A percentile compares a stretch with the other conserved stretches of the same genome.
Conservation (phyloP, 2,888 invertebrate genomes). For the Colletes collaris region DNA sequence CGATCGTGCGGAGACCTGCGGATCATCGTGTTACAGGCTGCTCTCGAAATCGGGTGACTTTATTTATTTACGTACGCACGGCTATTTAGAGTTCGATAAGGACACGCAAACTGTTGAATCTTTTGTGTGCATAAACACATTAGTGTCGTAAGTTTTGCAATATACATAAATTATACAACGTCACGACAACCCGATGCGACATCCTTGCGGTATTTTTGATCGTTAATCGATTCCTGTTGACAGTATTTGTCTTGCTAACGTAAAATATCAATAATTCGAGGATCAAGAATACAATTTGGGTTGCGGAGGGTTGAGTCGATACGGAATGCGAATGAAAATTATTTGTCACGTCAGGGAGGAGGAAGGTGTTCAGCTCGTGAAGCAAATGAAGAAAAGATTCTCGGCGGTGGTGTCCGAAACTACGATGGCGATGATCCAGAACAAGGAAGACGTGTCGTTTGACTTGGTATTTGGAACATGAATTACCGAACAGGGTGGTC, state of each 20-base stretch:
- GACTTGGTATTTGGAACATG: slow-evolving; percentile 53
- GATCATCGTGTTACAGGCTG: slow-evolving; percentile 93
- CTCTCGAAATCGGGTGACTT: slow-evolving; percentile 92
- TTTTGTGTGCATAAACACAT: slow-evolving; percentile 93
- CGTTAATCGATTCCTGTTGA: no score
- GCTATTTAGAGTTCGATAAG: slow-evolving; percentile 92
- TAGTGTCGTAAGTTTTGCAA: slow-evolving; percentile 84
- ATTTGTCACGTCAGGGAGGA: slow-evolving; percentile 84
- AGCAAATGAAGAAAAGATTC: slow-evolving; percentile 92
- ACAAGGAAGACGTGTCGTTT: slow-evolving; percentile 48
- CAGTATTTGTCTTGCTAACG: no score
- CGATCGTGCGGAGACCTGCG: slow-evolving; percentile 91
- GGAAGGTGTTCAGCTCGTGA: slow-evolving; percentile 89
- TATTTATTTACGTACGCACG: slow-evolving; percentile 92
- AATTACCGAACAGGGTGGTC: background rate
- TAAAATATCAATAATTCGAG: no score
- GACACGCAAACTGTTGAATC: slow-evolving; percentile 91
- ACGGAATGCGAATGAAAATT: background rate
- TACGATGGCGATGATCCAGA: slow-evolving; percentile 52
- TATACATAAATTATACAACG: background rate
- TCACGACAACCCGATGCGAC: background rate
- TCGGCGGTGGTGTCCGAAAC: slow-evolving; percentile 85
- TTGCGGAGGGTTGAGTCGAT: no score
- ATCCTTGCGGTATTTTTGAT: no score
- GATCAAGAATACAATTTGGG: background rate